These are phyloP conservation scores for Amblyjoppa proteus DNA, from an alignment of 2,888 invertebrate species.

Conservation along the genomic window DNA sequence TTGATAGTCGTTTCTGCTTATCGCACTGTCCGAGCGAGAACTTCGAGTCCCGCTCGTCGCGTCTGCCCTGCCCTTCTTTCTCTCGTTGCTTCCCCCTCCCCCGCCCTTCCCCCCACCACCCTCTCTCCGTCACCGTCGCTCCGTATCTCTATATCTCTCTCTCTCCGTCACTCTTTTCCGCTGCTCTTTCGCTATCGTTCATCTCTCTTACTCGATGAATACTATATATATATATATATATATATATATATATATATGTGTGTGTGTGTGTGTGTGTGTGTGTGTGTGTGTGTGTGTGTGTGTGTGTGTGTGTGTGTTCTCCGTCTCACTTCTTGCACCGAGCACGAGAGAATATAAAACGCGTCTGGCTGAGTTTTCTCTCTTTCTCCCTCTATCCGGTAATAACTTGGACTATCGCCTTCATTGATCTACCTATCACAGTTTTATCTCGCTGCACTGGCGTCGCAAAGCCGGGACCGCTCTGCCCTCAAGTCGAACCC, in stretches of 20 bases:
- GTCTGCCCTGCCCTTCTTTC: conserved; percentile 65
- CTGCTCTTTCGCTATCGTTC: conserved; percentile 50
- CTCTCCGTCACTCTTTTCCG: conserved; percentile 52
- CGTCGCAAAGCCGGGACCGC: conserved; percentile 81
- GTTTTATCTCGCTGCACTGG: conserved; percentile 84
- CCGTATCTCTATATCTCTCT: conserved; percentile 30
- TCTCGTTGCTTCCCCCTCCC: neutral
- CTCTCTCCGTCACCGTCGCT: too few relatives aligned
- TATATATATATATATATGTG: neutral
- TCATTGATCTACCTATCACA: conserved; percentile 85
- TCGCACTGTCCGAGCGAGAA: conserved; percentile 79
- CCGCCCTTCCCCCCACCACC: too few relatives aligned
- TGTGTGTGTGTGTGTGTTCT: neutral
- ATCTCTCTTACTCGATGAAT: conserved; percentile 40
- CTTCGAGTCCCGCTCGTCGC: conserved; percentile 63
- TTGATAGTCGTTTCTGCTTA: conserved; percentile 85
- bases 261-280: too few relatives aligned
- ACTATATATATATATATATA: conserved; percentile 15
- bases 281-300: too few relatives aligned
- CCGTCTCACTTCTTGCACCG: conserved; percentile 43
- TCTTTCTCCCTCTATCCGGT: conserved; percentile 84
- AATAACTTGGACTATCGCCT: conserved; percentile 84
- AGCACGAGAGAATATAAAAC: conserved; percentile 20
- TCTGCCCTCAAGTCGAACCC: conserved; percentile 38
- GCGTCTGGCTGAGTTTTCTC: conserved; percentile 64